A percentile compares a stretch with the other conserved stretches of the same genome.
phyloP scores from a whole-genome alignment of 2,888 invertebrate genomes.

The Halocaridina rubra region DNA sequence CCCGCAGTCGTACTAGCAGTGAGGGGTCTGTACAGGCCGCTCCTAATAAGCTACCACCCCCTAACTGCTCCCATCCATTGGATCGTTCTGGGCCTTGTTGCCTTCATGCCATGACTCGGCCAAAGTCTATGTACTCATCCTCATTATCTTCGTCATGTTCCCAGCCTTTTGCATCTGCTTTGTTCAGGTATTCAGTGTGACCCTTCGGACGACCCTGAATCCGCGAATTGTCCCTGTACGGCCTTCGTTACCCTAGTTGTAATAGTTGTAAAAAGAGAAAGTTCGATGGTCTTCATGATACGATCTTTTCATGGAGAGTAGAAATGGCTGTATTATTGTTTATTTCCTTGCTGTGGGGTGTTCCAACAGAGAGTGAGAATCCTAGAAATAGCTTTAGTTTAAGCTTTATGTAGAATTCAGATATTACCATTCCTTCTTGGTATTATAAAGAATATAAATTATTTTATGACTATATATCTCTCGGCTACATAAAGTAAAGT shows the following conservation, averaged over 20 bases:
- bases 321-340: too few species aligned
- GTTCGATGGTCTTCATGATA: too few species aligned
- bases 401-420: too few species aligned
- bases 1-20: slow-evolving; percentile 47
- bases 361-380: too few species aligned
- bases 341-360: too few species aligned
- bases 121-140: slow-evolving; percentile 53
- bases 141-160: slow-evolving; percentile 47
- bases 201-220: slow-evolving; percentile 33
- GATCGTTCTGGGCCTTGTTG: slow-evolving; percentile 28
- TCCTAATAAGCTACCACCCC: neutral
- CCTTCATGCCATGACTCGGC: slow-evolving; percentile 42
- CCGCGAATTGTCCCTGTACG: neutral
- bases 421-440: too few species aligned
- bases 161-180: slow-evolving; percentile 41
- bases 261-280: too few species aligned
- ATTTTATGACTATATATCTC: too few species aligned
- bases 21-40: slow-evolving; percentile 43
- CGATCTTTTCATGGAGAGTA: too few species aligned
- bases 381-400: too few species aligned
- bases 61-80: slow-evolving; percentile 31
- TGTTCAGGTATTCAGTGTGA: slow-evolving; percentile 49
- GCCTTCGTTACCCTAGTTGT: neutral
- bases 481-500: too few species aligned
- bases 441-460: too few species aligned